Percentiles rank a stretch among this genome's conserved stretches.
Conservation (phyloP, 2,797 vertebrate species). For the Muraenolepis orangiensis region DNA sequence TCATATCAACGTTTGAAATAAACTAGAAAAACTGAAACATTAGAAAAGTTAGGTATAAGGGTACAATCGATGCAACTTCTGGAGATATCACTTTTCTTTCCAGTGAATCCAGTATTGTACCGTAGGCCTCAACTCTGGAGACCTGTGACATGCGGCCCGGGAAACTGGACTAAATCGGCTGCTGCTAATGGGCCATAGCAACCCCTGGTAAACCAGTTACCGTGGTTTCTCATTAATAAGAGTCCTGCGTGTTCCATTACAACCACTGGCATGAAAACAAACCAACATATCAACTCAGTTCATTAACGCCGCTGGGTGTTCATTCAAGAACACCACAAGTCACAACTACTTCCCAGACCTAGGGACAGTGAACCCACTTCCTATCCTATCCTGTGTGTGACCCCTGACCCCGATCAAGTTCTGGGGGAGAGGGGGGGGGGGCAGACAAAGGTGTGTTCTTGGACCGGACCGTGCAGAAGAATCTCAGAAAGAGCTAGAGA, state of each 20-base stretch:
- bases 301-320: background rate
- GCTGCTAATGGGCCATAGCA: background rate
- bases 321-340: background rate
- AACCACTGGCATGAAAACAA: background rate
- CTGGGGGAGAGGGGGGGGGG: background rate
- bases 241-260: background rate
- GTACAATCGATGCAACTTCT: background rate
- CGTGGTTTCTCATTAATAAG: background rate
- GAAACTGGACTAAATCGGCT: background rate
- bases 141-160: background rate
- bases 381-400: conserved; percentile 54
- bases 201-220: background rate
- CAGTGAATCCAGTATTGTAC: background rate
- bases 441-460: background rate
- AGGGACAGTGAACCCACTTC: conserved; percentile 69
- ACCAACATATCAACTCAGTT: background rate
- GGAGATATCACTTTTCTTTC: background rate
- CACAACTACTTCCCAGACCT: conserved; percentile 4
- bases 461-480: background rate
- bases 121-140: background rate
- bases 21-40: background rate
- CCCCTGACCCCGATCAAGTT: conserved; percentile 12
- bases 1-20: too few species aligned
- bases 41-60: background rate
- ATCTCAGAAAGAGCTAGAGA: too few species aligned